A percentile compares a stretch with the other conserved stretches of the same genome.
These are phyloP conservation scores for Agrochola macilenta DNA, from an alignment of 2,888 invertebrate genomes.

Conservation along the genomic window DNA sequence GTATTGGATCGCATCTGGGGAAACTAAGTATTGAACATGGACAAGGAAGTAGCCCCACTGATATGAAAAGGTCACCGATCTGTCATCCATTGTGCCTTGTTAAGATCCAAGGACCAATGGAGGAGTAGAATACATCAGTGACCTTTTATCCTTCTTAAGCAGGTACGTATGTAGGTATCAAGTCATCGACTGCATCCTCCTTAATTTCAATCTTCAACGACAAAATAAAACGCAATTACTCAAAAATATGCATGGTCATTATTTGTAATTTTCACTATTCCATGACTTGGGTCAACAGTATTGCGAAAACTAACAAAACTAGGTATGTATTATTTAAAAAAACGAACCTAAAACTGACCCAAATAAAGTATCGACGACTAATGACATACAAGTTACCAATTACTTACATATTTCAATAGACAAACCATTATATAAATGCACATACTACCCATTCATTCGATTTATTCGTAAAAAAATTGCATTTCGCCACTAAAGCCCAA, in stretches of 20 bases:
- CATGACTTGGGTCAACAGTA: not conserved
- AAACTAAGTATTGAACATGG: not conserved
- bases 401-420: conserved; percentile 19
- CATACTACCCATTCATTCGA: conserved; percentile 51
- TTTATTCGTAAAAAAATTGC: conserved; percentile 59
- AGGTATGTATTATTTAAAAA: not conserved
- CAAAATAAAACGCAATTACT: not conserved
- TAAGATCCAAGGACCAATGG: not conserved
- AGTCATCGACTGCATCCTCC: not conserved
- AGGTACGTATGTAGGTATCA: not conserved
- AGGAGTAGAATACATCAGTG: not conserved
- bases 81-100: not conserved
- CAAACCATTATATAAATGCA: conserved; percentile 47
- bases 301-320: too few relatives aligned
- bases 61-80: not conserved
- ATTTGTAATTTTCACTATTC: not conserved
- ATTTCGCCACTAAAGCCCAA: conserved; percentile 78
- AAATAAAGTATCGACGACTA: conserved; percentile 14
- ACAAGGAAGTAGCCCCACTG: not conserved
- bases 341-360: not conserved
- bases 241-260: not conserved
- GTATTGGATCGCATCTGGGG: not conserved
- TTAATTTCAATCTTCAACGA: not conserved
- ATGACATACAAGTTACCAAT: not conserved
- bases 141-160: too few relatives aligned